Evolutionary conservation across 2,113 vertebrate species (phyloP).

Genomic region (Excalfactoria chinensis): DNA sequence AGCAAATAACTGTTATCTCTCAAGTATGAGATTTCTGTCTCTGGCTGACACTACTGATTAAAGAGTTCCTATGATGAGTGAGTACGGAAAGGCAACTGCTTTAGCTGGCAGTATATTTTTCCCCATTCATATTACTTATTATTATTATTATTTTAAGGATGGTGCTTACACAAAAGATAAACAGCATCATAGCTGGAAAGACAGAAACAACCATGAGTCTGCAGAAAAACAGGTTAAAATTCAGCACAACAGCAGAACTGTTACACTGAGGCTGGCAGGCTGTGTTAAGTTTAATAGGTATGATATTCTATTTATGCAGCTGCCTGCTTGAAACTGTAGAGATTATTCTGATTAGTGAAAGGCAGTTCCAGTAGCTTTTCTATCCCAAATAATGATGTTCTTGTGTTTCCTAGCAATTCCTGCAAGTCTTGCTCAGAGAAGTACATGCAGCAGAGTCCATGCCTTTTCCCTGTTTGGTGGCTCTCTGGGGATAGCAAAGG

Average conservation of each 20-base stretch:
- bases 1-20: slow-evolving; percentile 65
- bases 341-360: neutral
- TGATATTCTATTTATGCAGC: neutral
- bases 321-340: slow-evolving; percentile 16
- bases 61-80: neutral
- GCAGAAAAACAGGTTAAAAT: neutral
- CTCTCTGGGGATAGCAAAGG: neutral
- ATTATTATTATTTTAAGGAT: too few species aligned
- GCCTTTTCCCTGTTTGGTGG: neutral
- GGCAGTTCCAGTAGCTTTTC: neutral
- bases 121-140: neutral
- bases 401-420: neutral
- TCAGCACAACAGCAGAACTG: neutral
- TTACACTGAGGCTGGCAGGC: neutral
- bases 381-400: neutral
- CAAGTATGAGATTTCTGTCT: slow-evolving; percentile 42
- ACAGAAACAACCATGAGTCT: neutral
- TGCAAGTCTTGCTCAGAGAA: neutral
- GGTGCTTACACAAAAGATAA: slow-evolving; percentile 3
- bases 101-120: neutral
- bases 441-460: neutral
- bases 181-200: slow-evolving; percentile 12
- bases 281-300: neutral
- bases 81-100: slow-evolving; percentile 38
- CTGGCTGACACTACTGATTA: slow-evolving; percentile 57